Conservation (phyloP, 2,888 invertebrate genomes). For the Melangyna quadrimaculata region DNA sequence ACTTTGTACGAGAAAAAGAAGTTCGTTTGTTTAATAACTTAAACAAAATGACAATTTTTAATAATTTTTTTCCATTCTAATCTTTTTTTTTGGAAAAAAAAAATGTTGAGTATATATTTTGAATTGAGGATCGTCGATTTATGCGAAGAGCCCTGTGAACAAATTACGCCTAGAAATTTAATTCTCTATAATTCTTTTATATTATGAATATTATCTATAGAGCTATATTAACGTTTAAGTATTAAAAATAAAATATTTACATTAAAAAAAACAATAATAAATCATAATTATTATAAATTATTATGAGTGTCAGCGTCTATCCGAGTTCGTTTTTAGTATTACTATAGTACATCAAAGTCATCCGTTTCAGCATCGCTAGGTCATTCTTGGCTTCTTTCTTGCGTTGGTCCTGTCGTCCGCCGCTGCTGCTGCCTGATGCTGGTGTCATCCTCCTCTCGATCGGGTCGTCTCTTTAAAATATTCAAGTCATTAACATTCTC, state of each 20-base stretch:
- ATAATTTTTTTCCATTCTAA: too few relatives aligned
- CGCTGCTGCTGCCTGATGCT: neutral
- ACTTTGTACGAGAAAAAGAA: too few relatives aligned
- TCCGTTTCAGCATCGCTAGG: slow-evolving; percentile 79
- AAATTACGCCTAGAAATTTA: too few relatives aligned
- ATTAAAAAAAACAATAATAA: neutral
- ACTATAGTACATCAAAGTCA: slow-evolving; percentile 79
- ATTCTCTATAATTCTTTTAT: neutral
- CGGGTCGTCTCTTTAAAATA: slow-evolving; percentile 93
- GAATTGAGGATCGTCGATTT: too few relatives aligned
- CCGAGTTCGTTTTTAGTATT: slow-evolving; percentile 66
- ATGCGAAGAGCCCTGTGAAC: too few relatives aligned
- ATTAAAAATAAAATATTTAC: neutral
- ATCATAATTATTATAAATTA: neutral
- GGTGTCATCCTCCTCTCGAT: slow-evolving; percentile 79
- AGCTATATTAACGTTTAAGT: neutral
- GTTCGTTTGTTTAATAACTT: too few relatives aligned
- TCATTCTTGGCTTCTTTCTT: slow-evolving; percentile 78
- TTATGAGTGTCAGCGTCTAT: slow-evolving; percentile 3
- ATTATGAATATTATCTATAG: neutral
- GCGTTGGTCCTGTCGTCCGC: slow-evolving; percentile 68
- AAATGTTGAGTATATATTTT: too few relatives aligned
- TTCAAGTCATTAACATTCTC: slow-evolving; percentile 96
- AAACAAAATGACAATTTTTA: too few relatives aligned
- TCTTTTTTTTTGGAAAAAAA: too few relatives aligned